A percentile compares a stretch with the other conserved stretches of the same genome.
Evolutionary conservation across 2,113 vertebrate species (phyloP).

Genomic region (Cercopithecus mona): DNA sequence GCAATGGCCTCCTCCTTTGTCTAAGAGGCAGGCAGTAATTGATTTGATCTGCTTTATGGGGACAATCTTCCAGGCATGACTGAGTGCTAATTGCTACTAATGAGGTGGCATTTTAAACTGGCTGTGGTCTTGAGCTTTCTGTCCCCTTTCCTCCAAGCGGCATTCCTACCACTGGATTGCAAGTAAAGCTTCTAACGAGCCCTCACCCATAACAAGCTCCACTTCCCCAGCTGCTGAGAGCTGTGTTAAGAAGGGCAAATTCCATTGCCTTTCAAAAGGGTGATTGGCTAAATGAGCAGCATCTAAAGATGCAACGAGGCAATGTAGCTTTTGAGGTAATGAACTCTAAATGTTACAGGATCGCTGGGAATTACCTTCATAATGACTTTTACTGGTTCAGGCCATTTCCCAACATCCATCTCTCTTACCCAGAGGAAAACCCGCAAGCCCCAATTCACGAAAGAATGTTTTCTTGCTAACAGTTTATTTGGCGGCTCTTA

Average conservation of each 20-base stretch:
- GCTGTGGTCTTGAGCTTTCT: slow-evolving; percentile 51
- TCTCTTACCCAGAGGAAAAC: slow-evolving; percentile 43
- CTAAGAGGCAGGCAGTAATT: slow-evolving; percentile 52
- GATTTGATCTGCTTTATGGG: slow-evolving; percentile 70
- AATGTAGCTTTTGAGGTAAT: slow-evolving; percentile 36
- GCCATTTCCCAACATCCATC: slow-evolving; percentile 38
- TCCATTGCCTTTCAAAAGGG: slow-evolving; percentile 56
- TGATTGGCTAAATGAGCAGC: slow-evolving; percentile 17
- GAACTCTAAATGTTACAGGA: slow-evolving; percentile 57
- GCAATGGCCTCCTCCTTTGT: slow-evolving; percentile 29
- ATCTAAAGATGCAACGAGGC: background rate
- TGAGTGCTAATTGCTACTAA: slow-evolving; percentile 77
- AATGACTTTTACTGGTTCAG: slow-evolving; percentile 38
- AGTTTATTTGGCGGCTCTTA: background rate
- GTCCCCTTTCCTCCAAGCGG: slow-evolving; percentile 40
- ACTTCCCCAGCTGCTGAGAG: background rate
- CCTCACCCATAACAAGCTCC: background rate
- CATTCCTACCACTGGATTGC: slow-evolving; percentile 16
- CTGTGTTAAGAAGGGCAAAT: slow-evolving; percentile 40
- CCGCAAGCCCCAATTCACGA: background rate
- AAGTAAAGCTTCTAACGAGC: slow-evolving; percentile 29
- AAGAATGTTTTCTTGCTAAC: background rate
- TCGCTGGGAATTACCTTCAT: slow-evolving; percentile 40
- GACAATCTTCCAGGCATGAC: slow-evolving; percentile 66
- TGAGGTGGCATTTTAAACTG: slow-evolving; percentile 63